These are phyloP conservation scores for Pristionchus fissidentatus DNA, from an alignment of 2,888 invertebrate species.

Conservation along the genomic window DNA sequence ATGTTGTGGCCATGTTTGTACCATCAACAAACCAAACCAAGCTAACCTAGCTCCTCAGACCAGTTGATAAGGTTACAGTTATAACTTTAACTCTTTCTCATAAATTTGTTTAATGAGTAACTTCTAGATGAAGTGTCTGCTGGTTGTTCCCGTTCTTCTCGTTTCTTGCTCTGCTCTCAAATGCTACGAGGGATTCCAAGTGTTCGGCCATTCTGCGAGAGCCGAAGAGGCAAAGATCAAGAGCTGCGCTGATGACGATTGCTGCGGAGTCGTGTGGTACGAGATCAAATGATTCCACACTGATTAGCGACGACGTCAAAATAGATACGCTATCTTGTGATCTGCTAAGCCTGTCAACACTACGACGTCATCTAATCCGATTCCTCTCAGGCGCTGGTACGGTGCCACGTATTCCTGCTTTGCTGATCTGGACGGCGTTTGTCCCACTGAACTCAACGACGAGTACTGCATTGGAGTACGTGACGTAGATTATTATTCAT, in stretches of 20 bases:
- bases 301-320: too few relatives aligned
- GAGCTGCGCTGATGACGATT: not conserved
- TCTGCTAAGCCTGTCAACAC: not conserved
- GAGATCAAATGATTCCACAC: not conserved
- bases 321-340: not conserved
- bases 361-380: too few relatives aligned
- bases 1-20: too few relatives aligned
- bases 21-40: too few relatives aligned
- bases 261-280: slow-evolving; percentile 24
- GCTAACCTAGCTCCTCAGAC: too few relatives aligned
- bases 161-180: not conserved
- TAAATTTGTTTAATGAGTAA: not conserved
- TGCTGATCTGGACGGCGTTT: not conserved
- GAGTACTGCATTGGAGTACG: not conserved
- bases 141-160: not conserved
- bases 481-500: too few relatives aligned
- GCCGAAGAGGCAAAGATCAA: not conserved
- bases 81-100: too few relatives aligned
- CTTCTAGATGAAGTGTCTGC: not conserved
- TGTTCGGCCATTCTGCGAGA: not conserved
- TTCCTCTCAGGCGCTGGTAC: not conserved
- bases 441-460: not conserved
- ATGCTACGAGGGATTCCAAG: not conserved
- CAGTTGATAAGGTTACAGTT: too few relatives aligned
- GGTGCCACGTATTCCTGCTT: not conserved